Conservation (phyloP, 1,140 invertebrate species). For the Oreohelix idahoensis region DNA sequence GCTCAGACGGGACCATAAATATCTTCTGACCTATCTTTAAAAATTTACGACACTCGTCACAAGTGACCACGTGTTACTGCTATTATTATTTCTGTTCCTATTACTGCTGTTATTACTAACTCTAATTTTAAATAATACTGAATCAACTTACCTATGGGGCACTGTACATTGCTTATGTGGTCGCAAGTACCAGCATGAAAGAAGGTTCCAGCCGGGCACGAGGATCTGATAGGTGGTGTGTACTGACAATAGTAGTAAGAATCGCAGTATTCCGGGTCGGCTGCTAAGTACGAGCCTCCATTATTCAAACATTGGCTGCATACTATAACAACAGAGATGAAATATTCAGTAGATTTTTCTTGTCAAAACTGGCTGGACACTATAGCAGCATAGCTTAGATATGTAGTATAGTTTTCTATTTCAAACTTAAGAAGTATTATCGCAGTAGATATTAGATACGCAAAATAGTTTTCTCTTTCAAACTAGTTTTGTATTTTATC, state of each 20-base stretch:
- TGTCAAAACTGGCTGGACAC: not conserved
- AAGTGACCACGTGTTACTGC: not conserved
- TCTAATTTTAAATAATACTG: not conserved
- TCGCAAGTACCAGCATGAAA: not conserved
- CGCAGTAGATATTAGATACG: too few species aligned
- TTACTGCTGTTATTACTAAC: not conserved
- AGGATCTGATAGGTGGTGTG: not conserved
- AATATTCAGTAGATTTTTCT: too few species aligned
- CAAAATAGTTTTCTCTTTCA: too few species aligned
- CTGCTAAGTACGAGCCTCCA: not conserved
- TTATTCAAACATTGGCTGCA: slow-evolving; percentile 6
- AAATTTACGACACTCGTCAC: too few species aligned
- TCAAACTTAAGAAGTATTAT: too few species aligned
- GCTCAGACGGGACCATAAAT: not conserved
- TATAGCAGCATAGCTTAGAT: too few species aligned
- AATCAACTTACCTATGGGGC: not conserved
- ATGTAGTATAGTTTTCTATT: not conserved
- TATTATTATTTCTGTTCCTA: not conserved
- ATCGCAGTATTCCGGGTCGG: slow-evolving; percentile 17
- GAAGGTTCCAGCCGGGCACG: slow-evolving; percentile 19
- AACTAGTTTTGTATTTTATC: too few species aligned
- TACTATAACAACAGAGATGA: too few species aligned
- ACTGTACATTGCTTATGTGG: not conserved
- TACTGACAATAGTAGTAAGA: not conserved
- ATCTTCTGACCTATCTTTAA: not conserved